Evolutionary conservation across 2,797 vertebrate species (phyloP).

Genomic region (Phaenicophaeus curvirostris): DNA sequence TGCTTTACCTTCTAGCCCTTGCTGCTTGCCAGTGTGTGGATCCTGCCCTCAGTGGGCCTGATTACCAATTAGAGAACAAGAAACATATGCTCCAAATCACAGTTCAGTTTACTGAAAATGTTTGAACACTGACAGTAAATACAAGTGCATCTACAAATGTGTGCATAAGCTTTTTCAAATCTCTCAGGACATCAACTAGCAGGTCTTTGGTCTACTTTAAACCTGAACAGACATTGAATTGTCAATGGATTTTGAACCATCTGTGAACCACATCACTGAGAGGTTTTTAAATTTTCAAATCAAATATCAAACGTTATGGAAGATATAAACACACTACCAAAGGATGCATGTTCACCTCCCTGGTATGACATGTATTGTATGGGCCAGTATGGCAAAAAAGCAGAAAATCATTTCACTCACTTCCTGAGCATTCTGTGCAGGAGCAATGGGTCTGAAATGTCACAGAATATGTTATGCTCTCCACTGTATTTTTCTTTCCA

Average conservation of each 20-base stretch:
- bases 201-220: slow-evolving; percentile 54
- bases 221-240: slow-evolving; percentile 61
- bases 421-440: background rate
- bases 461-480: background rate
- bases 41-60: slow-evolving; percentile 19
- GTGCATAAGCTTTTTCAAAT: slow-evolving; percentile 55
- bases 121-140: slow-evolving; percentile 71
- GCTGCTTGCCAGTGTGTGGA: background rate
- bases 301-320: background rate
- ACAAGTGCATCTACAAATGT: slow-evolving; percentile 60
- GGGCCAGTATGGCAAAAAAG: background rate
- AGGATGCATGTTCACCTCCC: background rate
- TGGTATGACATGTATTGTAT: background rate
- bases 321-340: background rate
- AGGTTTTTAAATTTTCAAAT: slow-evolving; percentile 2
- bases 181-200: slow-evolving; percentile 65
- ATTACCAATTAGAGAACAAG: slow-evolving; percentile 50
- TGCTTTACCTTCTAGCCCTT: slow-evolving; percentile 13
- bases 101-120: slow-evolving; percentile 65
- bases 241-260: slow-evolving; percentile 58
- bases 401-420: background rate
- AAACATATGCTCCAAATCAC: slow-evolving; percentile 71
- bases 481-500: background rate
- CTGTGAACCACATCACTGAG: background rate
- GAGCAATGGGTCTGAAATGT: background rate